These are phyloP conservation scores for Pandion haliaetus DNA, from an alignment of 2,113 vertebrate species.

Conservation along the genomic window DNA sequence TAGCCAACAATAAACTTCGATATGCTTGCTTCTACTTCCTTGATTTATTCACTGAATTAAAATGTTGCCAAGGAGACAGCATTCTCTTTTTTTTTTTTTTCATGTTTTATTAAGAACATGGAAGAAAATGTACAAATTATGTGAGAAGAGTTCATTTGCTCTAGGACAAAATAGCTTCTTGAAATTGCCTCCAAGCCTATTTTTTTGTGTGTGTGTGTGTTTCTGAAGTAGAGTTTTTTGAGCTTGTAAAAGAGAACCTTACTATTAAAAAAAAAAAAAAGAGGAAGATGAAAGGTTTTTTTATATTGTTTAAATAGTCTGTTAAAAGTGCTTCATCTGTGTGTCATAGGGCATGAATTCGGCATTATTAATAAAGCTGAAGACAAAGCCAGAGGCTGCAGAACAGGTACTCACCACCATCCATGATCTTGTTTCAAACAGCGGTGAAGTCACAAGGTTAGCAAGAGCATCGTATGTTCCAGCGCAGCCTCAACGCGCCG, in stretches of 20 bases:
- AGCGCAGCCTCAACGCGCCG: background rate
- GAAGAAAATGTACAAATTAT: background rate
- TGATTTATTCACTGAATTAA: background rate
- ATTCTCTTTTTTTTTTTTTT: too few species aligned
- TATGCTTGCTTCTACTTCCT: background rate
- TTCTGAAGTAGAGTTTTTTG: background rate
- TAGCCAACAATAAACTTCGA: background rate
- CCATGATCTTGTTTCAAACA: constrained; percentile 8
- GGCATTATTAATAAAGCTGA: background rate
- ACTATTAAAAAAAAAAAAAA: background rate
- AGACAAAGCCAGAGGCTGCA: background rate
- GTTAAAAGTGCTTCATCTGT: background rate
- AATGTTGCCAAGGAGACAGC: background rate
- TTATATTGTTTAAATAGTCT: background rate
- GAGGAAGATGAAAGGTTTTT: background rate
- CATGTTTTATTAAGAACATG: background rate
- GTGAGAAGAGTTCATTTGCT: background rate
- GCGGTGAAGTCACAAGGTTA: background rate
- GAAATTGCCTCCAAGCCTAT: background rate
- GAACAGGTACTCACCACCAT: constrained; percentile 47
- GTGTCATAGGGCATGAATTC: background rate
- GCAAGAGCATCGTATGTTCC: background rate
- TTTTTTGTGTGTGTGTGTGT: background rate
- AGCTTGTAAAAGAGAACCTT: background rate
- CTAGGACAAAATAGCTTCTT: background rate